Evolutionary conservation across 2,888 invertebrate species (phyloP), one percentile per base, ranked within the genome.

Genomic region (Mesorhabditis spiculigera): DNA sequence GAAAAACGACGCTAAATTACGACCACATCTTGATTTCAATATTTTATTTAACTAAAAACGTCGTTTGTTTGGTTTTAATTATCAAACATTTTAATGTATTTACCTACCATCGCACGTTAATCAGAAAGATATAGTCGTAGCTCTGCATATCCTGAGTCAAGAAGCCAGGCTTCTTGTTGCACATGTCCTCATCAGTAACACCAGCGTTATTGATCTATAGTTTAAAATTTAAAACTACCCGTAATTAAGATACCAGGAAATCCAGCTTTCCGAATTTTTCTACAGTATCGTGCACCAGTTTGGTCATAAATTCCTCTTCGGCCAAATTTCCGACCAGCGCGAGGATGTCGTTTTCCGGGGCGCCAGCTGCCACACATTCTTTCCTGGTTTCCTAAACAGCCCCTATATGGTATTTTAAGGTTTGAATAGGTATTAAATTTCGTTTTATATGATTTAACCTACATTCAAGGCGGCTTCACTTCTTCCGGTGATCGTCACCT

Each of bases 181-280:
- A 50, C 8, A 50, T 13, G n/a, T 50, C 58, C n/a, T 50, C 58
- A 3, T 50, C 58, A 3, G 10, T 50, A 10, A 50, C 58, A 1
- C 58, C 58, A 50, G 58, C 58, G n/a, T 50, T 50, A n/a, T 50
- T 50, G 58, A 50, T 50, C 58, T 50, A 50, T 13, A 50, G 8
- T 2, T 50, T 10, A 50, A 13, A 13, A 13, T 50, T 13, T 10
- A 50, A 13, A 50, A 50, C 3, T 13, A 50, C 8, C 10, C n/a
- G 1, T 1, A 50, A 50, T 10, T n/a, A 50, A n/a, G 10, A 13
- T 13, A 50, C 58, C 58, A 50, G 3, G n/a, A 50, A 50, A 50
- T 50, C 58, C 58, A 50, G n/a, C 10, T n/a, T 1, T 2, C 58
- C 58, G 58, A 50, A 50, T 50, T 50, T 50, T 3, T 50, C 58